Evolutionary conservation across 2,113 vertebrate species (phyloP).

Genomic region (Ageneiosus marmoratus): DNA sequence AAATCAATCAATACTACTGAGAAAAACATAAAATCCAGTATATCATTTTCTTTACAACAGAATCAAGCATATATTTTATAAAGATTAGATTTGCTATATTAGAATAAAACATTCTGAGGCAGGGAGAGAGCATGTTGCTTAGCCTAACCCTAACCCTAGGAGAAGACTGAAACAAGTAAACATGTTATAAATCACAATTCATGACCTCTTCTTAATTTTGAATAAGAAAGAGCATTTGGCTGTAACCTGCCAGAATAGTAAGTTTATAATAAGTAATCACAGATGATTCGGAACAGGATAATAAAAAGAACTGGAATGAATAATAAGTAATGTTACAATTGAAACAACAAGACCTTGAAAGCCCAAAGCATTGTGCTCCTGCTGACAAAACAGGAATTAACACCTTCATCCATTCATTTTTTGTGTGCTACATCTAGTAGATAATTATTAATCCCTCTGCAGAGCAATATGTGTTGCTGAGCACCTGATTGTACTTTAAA

Average conservation of each 20-base stretch:
- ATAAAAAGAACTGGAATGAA: background rate
- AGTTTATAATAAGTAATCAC: constrained; percentile 20
- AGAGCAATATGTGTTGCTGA: background rate
- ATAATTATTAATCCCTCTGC: background rate
- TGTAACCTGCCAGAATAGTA: background rate
- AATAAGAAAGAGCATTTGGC: background rate
- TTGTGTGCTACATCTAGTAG: background rate
- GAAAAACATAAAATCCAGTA: background rate
- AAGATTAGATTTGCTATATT: background rate
- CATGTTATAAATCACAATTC: background rate
- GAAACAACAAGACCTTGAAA: constrained; percentile 25
- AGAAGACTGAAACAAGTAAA: constrained; percentile 1
- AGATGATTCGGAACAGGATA: background rate
- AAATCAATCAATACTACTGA: background rate
- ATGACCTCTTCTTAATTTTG: background rate
- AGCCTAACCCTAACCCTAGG: no score
- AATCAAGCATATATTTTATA: background rate
- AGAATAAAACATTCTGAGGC: constrained; percentile 12
- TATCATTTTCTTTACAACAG: background rate
- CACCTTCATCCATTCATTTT: background rate
- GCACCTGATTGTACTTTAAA: background rate
- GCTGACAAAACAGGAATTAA: constrained; percentile 1
- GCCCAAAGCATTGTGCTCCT: constrained; percentile 11
- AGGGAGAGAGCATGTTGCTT: background rate
- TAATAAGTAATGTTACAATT: constrained; percentile 15